Conservation (phyloP, 2,888 invertebrate genomes). For the Pycnomerus fuliginosus region DNA sequence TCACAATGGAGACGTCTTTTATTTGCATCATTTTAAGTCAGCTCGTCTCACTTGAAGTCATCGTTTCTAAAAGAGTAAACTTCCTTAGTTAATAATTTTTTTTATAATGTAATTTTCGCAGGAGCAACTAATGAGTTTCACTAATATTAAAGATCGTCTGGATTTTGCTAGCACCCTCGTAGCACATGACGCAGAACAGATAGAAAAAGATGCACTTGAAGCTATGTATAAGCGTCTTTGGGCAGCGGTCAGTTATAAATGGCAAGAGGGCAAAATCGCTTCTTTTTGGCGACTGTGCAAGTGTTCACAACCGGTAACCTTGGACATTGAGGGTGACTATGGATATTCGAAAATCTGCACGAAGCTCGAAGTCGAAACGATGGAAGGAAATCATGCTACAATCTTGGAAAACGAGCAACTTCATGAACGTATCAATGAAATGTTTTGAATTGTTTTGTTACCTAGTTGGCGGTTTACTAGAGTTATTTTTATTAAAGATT, state of each 20-base stretch:
- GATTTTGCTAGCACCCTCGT: too few species aligned
- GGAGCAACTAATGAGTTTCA: not conserved
- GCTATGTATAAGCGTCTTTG: not conserved
- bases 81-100: not conserved
- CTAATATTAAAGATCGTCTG: too few species aligned
- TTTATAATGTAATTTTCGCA: not conserved
- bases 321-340: not conserved
- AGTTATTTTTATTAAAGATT: too few species aligned
- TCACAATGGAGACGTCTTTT: not conserved
- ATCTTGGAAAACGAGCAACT: not conserved
- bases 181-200: too few species aligned
- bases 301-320: not conserved
- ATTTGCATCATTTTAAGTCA: not conserved
- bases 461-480: too few species aligned
- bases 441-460: too few species aligned
- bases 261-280: not conserved
- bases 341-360: not conserved
- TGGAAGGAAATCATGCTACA: constrained; percentile 1
- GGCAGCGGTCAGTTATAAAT: not conserved
- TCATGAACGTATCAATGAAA: not conserved
- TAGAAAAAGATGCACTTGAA: not conserved
- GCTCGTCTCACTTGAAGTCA: too few species aligned
- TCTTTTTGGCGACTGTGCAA: not conserved
- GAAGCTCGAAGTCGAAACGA: not conserved
- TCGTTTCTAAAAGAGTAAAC: too few species aligned